phyloP scores from a whole-genome alignment of 2,888 invertebrate genomes.

The Trimorus sp. region DNA sequence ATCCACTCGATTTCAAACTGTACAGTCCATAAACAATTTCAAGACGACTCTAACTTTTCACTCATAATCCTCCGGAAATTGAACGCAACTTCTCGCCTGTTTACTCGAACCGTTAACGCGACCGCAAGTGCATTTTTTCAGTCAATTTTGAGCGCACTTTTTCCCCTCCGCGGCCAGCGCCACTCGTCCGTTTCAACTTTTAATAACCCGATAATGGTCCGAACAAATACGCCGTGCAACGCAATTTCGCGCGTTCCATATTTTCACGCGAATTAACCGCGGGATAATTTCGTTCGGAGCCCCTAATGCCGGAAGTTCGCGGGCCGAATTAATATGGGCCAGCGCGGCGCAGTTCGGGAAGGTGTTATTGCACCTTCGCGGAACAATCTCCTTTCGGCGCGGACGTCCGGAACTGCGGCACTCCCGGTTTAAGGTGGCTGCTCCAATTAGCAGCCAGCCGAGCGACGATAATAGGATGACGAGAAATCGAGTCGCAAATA shows the following conservation, averaged over 20 bases:
- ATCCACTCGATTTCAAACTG: no score
- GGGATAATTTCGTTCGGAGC: conserved; percentile 40
- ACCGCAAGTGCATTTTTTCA: not conserved
- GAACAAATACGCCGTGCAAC: conserved; percentile 29
- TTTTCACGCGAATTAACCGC: conserved; percentile 37
- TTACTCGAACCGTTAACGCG: conserved; percentile 12
- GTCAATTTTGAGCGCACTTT: not conserved
- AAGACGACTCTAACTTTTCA: no score
- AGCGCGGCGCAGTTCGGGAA: conserved; percentile 49
- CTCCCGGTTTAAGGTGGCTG: conserved; percentile 57
- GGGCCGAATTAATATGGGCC: conserved; percentile 55
- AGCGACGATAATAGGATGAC: conserved; percentile 60
- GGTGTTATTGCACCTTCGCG: conserved; percentile 58
- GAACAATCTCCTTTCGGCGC: conserved; percentile 56
- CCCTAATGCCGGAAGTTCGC: conserved; percentile 34
- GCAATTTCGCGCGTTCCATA: conserved; percentile 36
- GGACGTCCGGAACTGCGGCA: conserved; percentile 57
- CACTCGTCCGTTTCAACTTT: conserved; percentile 3
- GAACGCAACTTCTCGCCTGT: no score
- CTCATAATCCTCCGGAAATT: no score
- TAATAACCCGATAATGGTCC: conserved; percentile 15
- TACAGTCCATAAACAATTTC: no score
- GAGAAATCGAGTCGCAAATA: conserved; percentile 62
- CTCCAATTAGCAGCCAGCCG: conserved; percentile 55
- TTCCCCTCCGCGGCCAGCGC: no score